Evolutionary conservation across 2,113 vertebrate genomes (phyloP).

Genomic region (Mugil cephalus): DNA sequence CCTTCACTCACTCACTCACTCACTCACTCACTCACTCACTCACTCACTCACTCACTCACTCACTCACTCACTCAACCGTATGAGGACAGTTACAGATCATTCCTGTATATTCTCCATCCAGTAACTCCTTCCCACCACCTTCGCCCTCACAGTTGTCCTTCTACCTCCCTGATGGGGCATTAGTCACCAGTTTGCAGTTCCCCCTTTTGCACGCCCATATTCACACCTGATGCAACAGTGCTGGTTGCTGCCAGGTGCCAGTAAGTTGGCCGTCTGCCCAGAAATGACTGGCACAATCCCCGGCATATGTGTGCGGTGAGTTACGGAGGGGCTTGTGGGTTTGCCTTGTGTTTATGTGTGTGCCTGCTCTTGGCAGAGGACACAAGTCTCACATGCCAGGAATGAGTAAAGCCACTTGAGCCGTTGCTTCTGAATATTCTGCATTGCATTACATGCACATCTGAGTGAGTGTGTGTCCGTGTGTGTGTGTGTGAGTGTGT

Average conservation of each 20-base stretch:
- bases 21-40: background rate
- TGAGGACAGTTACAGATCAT: slow-evolving; percentile 34
- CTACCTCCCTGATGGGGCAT: slow-evolving; percentile 21
- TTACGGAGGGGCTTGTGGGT: slow-evolving; percentile 37
- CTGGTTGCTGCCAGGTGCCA: slow-evolving; percentile 54
- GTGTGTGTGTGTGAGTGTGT: background rate
- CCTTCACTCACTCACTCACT: background rate
- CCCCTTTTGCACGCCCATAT: slow-evolving; percentile 12
- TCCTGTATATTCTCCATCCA: slow-evolving; percentile 30
- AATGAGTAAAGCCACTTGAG: slow-evolving; percentile 60
- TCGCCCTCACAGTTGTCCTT: background rate
- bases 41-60: background rate
- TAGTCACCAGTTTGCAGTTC: slow-evolving; percentile 18
- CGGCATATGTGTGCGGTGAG: slow-evolving; percentile 33
- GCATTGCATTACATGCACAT: slow-evolving; percentile 54
- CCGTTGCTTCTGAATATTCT: slow-evolving; percentile 54
- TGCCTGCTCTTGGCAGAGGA: slow-evolving; percentile 45
- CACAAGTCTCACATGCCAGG: slow-evolving; percentile 62
- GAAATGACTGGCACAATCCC: slow-evolving; percentile 59
- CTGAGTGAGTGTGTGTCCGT: slow-evolving; percentile 7
- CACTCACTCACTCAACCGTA: no score
- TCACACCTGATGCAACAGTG: slow-evolving; percentile 54
- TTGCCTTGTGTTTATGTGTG: slow-evolving; percentile 14
- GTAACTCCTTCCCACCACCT: background rate
- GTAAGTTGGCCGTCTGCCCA: slow-evolving; percentile 55